Evolutionary conservation across 1,140 invertebrate species (phyloP), one percentile per base, ranked within the genome.

Genomic region (Ylistrum balloti): DNA sequence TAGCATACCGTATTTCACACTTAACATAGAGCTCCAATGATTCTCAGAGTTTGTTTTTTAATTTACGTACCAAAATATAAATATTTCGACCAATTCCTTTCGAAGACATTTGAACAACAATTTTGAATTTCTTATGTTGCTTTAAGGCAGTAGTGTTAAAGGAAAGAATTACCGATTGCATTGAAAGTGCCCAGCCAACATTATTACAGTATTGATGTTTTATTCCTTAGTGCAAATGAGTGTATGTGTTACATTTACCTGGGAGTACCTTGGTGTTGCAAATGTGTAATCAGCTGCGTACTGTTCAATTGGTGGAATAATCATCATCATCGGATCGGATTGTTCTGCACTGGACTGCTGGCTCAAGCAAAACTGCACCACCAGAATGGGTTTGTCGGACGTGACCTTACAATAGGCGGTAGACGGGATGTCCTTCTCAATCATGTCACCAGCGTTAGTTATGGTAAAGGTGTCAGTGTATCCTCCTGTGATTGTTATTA

Each of bases 241-340:
- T n/a, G n/a, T n/a, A n/a, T n/a, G 35, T 38, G 35, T 38, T 38
- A 13, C 35, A 38, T 17, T 74, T 74, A 74, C 56, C 22, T 74
- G 56, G 22, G 85, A 74, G 32, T 90, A 90, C 56, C 89, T 88
- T 3, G 90, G 90, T 28, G 92, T 92, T 9, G 91, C 41, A 45
- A 91, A 93, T 32, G 90, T 91, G 87, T 93, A 93, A 33, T 92
- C 92, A 22, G 88, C 90, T 10, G 87, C 87, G 32, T 87, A 93
- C 74, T 92, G 92, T 86, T 92, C 89, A 17, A 93, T 88, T 7
- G 92, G 91, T 3, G 89, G 88, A 17, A 93, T 90, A 0, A 92
- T 88, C 85, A 91, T 88, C 92, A 93, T 92, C 86, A 90, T 86
- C 0, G 93, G 92, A 88, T 93, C 92, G 32, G 91, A 91, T 20